These are phyloP conservation scores for Oscheius onirici DNA, from an alignment of 2,888 invertebrate species.

Conservation along the genomic window DNA sequence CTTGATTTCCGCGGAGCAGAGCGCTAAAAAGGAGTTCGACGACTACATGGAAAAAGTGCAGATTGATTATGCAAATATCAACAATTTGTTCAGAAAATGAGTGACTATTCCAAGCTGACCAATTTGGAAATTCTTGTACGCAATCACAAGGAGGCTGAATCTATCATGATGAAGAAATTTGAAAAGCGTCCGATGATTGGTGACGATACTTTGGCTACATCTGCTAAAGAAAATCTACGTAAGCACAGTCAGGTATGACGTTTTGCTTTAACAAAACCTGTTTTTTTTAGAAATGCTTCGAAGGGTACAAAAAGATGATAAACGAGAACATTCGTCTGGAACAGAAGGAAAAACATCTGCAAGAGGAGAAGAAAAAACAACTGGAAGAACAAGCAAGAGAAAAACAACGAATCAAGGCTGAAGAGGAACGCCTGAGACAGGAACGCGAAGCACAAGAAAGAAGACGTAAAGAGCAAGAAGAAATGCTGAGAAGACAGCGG, in stretches of 20 bases:
- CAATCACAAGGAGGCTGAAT: background rate
- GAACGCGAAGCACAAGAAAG: background rate
- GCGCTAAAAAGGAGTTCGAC: conserved; percentile 12
- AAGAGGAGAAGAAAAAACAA: background rate
- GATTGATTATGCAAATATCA: background rate
- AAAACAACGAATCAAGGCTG: background rate
- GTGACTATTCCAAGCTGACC: background rate
- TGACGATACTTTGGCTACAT: background rate
- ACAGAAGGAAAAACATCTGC: background rate
- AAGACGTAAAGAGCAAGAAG: background rate
- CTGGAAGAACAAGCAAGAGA: background rate
- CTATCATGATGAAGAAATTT: background rate
- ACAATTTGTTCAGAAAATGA: background rate
- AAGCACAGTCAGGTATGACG: background rate
- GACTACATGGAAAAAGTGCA: background rate
- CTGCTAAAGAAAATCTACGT: background rate
- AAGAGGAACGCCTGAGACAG: background rate
- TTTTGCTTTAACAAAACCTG: background rate
- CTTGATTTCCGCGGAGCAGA: background rate
- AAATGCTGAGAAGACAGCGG: background rate
- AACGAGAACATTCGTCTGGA: background rate
- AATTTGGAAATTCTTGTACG: background rate
- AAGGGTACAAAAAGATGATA: background rate
- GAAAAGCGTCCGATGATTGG: conserved; percentile 2
- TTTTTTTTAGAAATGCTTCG: background rate